Evolutionary conservation across 1,140 invertebrate species (phyloP).

Genomic region (Paramacrobiotus metropolitanus): DNA sequence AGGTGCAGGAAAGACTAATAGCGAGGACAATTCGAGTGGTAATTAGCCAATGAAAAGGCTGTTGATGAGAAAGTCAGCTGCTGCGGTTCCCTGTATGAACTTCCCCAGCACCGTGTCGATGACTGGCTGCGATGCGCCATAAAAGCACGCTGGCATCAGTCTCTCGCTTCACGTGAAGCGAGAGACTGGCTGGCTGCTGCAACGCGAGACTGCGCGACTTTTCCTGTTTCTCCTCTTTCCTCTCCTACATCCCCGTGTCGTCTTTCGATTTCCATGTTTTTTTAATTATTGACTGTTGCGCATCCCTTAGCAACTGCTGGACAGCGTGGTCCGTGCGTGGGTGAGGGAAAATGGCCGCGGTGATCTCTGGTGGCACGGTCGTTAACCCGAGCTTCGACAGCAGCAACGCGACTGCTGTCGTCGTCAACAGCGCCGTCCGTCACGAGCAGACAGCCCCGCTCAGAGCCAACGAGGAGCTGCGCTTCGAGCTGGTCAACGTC

Average conservation of each 20-base stretch:
- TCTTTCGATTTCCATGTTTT: neutral
- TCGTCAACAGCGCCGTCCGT: neutral
- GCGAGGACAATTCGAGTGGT: too few relatives aligned
- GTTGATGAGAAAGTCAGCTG: too few relatives aligned
- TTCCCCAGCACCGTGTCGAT: too few relatives aligned
- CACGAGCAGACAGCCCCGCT: neutral
- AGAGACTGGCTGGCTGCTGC: neutral
- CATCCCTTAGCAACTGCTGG: neutral
- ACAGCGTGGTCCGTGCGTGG: neutral
- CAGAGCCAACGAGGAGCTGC: neutral
- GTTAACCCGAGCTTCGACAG: neutral
- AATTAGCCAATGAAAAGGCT: too few relatives aligned
- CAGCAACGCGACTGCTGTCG: neutral
- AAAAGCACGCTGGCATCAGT: neutral
- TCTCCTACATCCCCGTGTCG: neutral
- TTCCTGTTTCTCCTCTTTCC: neutral
- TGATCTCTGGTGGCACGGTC: neutral
- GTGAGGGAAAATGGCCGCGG: neutral
- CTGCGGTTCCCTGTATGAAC: too few relatives aligned
- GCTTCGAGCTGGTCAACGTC: slow-evolving; percentile 77
- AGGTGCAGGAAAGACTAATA: too few relatives aligned
- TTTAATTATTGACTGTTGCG: neutral
- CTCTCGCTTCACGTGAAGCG: neutral
- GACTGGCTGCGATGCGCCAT: neutral
- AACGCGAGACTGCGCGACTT: neutral